Evolutionary conservation across 2,797 vertebrate genomes (phyloP).

Genomic region (Poeciliopsis paucimaculata): DNA sequence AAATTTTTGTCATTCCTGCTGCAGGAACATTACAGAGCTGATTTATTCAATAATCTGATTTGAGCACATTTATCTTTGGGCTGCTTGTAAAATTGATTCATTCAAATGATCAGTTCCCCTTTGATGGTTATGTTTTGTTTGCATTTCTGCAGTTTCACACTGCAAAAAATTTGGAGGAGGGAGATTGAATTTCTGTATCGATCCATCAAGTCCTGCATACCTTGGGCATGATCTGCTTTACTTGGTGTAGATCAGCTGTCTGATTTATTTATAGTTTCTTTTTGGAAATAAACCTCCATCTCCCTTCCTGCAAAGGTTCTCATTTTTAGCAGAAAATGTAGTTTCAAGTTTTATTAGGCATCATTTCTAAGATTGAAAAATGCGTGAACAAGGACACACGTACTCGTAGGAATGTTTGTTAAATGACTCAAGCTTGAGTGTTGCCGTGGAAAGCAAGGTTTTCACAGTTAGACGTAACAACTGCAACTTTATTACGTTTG

Average conservation of each 20-base stretch:
- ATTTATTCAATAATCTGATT: slow-evolving; percentile 64
- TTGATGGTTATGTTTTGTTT: slow-evolving; percentile 70
- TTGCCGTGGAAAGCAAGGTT: background rate
- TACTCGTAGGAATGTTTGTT: background rate
- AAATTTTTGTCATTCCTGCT: slow-evolving; percentile 61
- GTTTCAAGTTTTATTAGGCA: slow-evolving; percentile 32
- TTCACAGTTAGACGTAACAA: background rate
- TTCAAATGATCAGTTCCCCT: slow-evolving; percentile 67
- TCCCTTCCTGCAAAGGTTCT: slow-evolving; percentile 27
- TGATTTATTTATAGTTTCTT: slow-evolving; percentile 45
- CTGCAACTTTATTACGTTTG: background rate
- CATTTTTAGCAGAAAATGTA: background rate
- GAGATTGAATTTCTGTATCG: slow-evolving; percentile 60
- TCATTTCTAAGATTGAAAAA: slow-evolving; percentile 29
- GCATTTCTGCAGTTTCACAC: slow-evolving; percentile 42
- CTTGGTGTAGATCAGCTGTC: slow-evolving; percentile 47
- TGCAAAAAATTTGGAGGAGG: slow-evolving; percentile 51
- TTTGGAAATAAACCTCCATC: slow-evolving; percentile 41
- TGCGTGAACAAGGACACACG: slow-evolving; percentile 9
- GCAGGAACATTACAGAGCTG: slow-evolving; percentile 64
- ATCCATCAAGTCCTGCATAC: slow-evolving; percentile 50
- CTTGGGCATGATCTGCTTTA: slow-evolving; percentile 41
- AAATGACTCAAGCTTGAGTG: background rate
- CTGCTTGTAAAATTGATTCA: slow-evolving; percentile 67
- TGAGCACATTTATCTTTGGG: slow-evolving; percentile 60